Evolutionary conservation across 53 echinoderm and acorn worm genomes (phyloP).

Genomic region (Antedon mediterranea): DNA sequence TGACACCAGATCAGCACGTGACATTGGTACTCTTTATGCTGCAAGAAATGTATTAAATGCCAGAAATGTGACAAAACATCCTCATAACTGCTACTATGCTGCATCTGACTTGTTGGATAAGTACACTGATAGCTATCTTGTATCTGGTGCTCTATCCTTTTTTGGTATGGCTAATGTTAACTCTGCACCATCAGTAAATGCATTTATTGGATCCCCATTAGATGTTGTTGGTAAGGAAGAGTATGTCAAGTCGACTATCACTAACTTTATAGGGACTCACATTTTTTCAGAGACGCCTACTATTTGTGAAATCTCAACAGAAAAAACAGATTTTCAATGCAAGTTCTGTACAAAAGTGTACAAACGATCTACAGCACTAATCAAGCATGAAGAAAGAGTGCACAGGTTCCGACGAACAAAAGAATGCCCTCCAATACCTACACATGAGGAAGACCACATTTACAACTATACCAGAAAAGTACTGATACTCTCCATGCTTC

Average conservation of each 20-base stretch:
- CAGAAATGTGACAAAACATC: slow-evolving; percentile 35
- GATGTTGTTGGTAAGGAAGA: neutral
- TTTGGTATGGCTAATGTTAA: slow-evolving; percentile 24
- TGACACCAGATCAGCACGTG: slow-evolving; percentile 30
- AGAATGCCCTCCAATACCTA: neutral
- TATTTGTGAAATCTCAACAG: neutral
- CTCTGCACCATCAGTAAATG: slow-evolving; percentile 8
- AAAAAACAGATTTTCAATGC: neutral
- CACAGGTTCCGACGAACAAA: neutral
- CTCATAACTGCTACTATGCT: slow-evolving; percentile 47
- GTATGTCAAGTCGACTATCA: neutral
- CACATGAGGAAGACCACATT: neutral
- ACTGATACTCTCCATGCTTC: neutral
- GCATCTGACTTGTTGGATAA: slow-evolving; percentile 36
- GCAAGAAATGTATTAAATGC: slow-evolving; percentile 45
- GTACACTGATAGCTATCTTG: slow-evolving; percentile 32
- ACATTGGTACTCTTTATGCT: slow-evolving; percentile 52
- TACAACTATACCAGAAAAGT: neutral
- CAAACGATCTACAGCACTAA: neutral
- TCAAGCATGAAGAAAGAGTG: neutral
- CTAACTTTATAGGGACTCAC: neutral
- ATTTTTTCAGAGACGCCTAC: neutral
- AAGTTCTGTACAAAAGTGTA: neutral
- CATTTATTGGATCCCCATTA: neutral
- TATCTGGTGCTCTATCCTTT: slow-evolving; percentile 34